phyloP scores from a whole-genome alignment of 2,797 vertebrate genomes.

The Acanthopagrus latus region DNA sequence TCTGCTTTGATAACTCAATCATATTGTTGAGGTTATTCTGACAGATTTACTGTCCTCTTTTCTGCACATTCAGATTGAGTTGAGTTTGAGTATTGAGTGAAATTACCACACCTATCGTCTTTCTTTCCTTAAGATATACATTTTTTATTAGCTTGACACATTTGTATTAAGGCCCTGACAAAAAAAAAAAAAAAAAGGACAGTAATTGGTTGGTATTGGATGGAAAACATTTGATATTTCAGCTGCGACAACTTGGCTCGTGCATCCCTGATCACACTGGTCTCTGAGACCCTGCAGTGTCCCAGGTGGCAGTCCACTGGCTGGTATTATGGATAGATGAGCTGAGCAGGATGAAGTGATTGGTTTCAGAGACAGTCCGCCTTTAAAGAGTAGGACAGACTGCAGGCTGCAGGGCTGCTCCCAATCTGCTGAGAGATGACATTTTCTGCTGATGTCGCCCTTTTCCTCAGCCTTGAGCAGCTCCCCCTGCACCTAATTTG shows the following conservation, averaged over 20 bases:
- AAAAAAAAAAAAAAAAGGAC: too few relatives aligned
- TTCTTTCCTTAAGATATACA: background rate
- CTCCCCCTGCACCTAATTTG: constrained; percentile 46
- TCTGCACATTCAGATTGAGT: background rate
- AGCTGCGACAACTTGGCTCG: background rate
- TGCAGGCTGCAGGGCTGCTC: constrained; percentile 38
- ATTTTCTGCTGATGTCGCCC: constrained; percentile 73
- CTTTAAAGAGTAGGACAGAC: constrained; percentile 28
- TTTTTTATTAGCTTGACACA: background rate
- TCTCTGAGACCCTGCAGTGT: background rate
- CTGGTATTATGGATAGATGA: constrained; percentile 5
- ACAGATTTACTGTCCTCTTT: too few relatives aligned
- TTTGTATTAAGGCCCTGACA: too few relatives aligned
- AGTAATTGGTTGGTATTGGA: background rate
- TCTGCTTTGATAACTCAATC: background rate
- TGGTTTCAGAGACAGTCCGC: constrained; percentile 32
- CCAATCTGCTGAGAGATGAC: constrained; percentile 66
- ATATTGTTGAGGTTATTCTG: too few relatives aligned
- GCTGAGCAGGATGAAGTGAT: constrained; percentile 35
- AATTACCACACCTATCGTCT: background rate
- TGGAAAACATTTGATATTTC: background rate
- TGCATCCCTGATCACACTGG: background rate
- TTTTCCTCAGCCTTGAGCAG: constrained; percentile 50
- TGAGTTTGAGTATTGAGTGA: too few relatives aligned
- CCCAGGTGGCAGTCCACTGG: background rate